A percentile compares a stretch with the other conserved stretches of the same genome.
These are phyloP conservation scores for Chrysoperla carnea DNA, from an alignment of 1,140 invertebrate species.

Conservation along the genomic window DNA sequence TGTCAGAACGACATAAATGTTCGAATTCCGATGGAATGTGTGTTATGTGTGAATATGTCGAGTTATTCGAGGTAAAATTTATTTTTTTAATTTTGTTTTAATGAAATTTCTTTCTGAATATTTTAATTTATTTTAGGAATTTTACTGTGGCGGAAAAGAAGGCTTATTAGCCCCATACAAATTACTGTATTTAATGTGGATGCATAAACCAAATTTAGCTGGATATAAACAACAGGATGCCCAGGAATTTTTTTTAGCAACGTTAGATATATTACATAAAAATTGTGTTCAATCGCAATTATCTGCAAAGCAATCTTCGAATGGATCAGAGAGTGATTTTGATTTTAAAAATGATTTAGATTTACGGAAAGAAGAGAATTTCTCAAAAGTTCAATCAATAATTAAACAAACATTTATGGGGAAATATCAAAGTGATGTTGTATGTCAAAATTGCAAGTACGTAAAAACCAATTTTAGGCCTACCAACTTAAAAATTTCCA, in stretches of 20 bases:
- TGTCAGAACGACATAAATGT: constrained; percentile 81
- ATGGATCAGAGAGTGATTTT: too few species aligned
- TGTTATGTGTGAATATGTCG: constrained; percentile 84
- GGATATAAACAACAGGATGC: constrained; percentile 97
- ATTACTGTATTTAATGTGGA: constrained; percentile 89
- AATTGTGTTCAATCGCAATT: constrained; percentile 35
- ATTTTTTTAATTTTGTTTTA: constrained; percentile 3
- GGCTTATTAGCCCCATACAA: constrained; percentile 70
- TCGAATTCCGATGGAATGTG: constrained; percentile 48
- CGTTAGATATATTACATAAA: constrained; percentile 79
- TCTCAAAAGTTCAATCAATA: constrained; percentile 75
- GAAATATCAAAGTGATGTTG: constrained; percentile 88
- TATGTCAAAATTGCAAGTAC: constrained; percentile 86
- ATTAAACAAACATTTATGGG: constrained; percentile 97
- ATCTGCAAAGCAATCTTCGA: background rate
- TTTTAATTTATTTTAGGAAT: constrained; percentile 40
- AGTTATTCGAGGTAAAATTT: constrained; percentile 46
- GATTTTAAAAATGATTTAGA: too few species aligned
- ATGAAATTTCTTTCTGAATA: background rate
- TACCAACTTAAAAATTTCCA: too few species aligned
- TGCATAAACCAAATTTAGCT: constrained; percentile 84
- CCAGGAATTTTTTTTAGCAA: constrained; percentile 96
- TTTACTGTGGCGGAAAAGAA: constrained; percentile 78
- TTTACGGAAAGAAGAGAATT: too few species aligned
- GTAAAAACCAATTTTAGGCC: constrained; percentile 15